Conservation (phyloP, 1,140 invertebrate genomes). For the Brachionus angularis region DNA sequence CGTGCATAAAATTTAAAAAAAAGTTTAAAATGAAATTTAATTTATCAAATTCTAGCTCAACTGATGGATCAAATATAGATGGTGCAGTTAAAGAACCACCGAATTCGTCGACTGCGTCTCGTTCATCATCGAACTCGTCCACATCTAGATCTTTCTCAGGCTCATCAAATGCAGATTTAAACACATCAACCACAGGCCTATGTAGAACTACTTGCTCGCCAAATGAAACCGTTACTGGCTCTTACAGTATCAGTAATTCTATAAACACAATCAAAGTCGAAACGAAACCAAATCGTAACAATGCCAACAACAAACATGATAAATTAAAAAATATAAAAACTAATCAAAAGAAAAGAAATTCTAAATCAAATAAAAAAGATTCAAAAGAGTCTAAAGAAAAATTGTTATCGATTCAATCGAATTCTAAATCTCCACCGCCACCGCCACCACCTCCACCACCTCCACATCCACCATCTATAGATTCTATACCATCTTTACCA, state of each 20-base stretch:
- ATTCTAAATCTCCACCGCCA: neutral
- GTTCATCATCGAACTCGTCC: neutral
- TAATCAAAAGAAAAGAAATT: neutral
- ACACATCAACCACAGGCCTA: conserved; percentile 20
- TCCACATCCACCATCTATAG: conserved; percentile 20
- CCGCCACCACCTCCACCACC: conserved; percentile 7
- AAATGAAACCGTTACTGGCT: neutral
- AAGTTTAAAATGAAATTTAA: conserved; percentile 45
- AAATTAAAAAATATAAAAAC: neutral
- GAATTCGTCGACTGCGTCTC: neutral
- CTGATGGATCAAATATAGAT: neutral
- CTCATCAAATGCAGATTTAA: conserved; percentile 3
- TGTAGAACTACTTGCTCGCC: neutral
- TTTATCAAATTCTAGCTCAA: conserved; percentile 8
- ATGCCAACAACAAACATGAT: too few species aligned
- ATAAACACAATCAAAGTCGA: neutral
- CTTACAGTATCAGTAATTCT: neutral
- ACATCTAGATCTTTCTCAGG: conserved; percentile 21
- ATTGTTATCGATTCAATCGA: neutral
- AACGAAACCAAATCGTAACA: too few species aligned
- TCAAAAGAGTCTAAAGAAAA: conserved; percentile 34
- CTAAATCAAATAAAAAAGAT: neutral
- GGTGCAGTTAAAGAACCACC: conserved; percentile 21
- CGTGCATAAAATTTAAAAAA: conserved; percentile 36
- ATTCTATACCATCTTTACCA: conserved; percentile 29